Percentiles rank a stretch among this genome's conserved stretches.
Conservation (phyloP, 2,888 invertebrate species). For the Dinocampus coccinellae region DNA sequence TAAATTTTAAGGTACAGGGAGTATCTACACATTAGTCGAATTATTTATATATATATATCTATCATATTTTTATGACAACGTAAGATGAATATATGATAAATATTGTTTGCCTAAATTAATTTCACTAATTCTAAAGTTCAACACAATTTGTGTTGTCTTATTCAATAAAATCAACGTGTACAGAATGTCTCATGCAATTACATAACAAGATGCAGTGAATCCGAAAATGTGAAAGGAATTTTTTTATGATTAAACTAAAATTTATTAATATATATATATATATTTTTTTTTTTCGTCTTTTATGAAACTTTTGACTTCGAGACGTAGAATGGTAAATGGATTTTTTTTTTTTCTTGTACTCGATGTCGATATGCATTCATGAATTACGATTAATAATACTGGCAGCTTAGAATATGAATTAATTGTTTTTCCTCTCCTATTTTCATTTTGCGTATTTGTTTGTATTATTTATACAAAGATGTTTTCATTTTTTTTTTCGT, state of each 20-base stretch:
- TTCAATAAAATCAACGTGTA: conserved; percentile 51
- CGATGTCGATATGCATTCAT: conserved; percentile 64
- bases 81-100: conserved; percentile 42
- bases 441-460: conserved; percentile 5
- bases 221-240: conserved; percentile 39
- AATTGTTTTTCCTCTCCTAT: conserved; percentile 9
- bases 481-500: conserved; percentile 7
- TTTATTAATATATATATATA: background rate
- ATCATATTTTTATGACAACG: conserved; percentile 41
- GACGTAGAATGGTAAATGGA: background rate
- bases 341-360: conserved; percentile 24
- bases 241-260: background rate
- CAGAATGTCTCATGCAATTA: conserved; percentile 42
- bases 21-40: conserved; percentile 62
- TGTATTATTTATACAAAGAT: conserved; percentile 1
- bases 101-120: conserved; percentile 38
- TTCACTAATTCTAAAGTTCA: conserved; percentile 48
- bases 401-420: conserved; percentile 54
- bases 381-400: conserved; percentile 66
- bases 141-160: conserved; percentile 55
- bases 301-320: conserved; percentile 3
- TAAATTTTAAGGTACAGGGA: conserved; percentile 66
- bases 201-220: conserved; percentile 52
- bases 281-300: background rate
- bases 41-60: conserved; percentile 49